Conservation (phyloP, 2,888 invertebrate species). For the Scaeva pyrastri region DNA sequence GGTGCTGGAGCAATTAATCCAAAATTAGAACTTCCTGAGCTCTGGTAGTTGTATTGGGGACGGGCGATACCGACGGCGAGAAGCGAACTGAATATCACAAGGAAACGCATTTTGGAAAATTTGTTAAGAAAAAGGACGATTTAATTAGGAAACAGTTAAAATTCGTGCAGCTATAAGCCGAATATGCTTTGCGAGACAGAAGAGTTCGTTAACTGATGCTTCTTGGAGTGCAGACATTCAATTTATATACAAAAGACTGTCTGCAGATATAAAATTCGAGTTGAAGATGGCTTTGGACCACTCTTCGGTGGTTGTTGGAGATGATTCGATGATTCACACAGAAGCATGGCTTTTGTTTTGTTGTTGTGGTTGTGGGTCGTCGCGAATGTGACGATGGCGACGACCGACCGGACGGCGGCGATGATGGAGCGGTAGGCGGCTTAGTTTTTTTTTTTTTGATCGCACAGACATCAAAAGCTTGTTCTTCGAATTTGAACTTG, state of each 20-base stretch:
- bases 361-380: conserved; percentile 52
- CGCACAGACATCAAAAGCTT: conserved; percentile 18
- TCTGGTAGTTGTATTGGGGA: conserved; percentile 81
- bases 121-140: background rate
- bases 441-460: conserved; percentile 34
- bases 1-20: conserved; percentile 60
- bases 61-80: conserved; percentile 78
- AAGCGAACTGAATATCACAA: conserved; percentile 77
- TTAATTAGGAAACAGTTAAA: conserved; percentile 25
- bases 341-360: background rate
- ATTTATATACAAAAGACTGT: conserved; percentile 69
- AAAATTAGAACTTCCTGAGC: conserved; percentile 28
- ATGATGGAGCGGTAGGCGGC: background rate
- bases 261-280: conserved; percentile 47
- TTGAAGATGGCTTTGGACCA: conserved; percentile 45
- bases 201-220: conserved; percentile 74
- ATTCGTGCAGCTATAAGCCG: conserved; percentile 51
- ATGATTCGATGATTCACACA: conserved; percentile 72
- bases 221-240: conserved; percentile 68
- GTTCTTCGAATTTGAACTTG: conserved; percentile 34
- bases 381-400: background rate
- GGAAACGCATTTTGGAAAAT: conserved; percentile 75
- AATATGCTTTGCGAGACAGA: conserved; percentile 68
- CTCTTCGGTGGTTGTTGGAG: conserved; percentile 32
- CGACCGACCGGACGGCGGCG: background rate